These are phyloP conservation scores for Epistrophe grossulariae DNA, from an alignment of 2,888 invertebrate genomes.

Conservation along the genomic window DNA sequence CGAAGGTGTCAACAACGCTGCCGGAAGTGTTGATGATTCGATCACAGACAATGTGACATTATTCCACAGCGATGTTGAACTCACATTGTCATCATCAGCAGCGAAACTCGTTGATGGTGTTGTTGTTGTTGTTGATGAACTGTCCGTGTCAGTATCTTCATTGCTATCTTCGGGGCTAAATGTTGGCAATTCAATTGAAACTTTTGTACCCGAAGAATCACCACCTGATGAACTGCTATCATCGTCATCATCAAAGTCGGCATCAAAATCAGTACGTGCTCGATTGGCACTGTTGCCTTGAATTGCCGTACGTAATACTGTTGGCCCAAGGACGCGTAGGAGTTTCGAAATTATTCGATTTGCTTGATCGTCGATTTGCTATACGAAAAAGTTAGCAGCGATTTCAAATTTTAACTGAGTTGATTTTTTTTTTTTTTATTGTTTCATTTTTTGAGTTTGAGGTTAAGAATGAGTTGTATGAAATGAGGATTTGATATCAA, in stretches of 20 bases:
- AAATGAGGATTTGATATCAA: slow-evolving; percentile 30
- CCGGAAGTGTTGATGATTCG: slow-evolving; percentile 67
- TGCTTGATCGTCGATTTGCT: slow-evolving; percentile 83
- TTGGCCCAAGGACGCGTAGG: slow-evolving; percentile 90
- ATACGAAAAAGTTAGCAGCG: slow-evolving; percentile 80
- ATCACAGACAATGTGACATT: slow-evolving; percentile 66
- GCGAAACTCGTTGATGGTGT: slow-evolving; percentile 69
- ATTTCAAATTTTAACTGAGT: slow-evolving; percentile 58
- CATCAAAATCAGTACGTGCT: slow-evolving; percentile 84
- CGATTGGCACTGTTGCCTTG: slow-evolving; percentile 82
- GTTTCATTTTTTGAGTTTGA: slow-evolving; percentile 23
- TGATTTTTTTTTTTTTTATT: slow-evolving; percentile 35
- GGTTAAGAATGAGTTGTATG: slow-evolving; percentile 29
- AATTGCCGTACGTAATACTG: slow-evolving; percentile 85
- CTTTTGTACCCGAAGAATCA: slow-evolving; percentile 83
- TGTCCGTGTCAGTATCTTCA: slow-evolving; percentile 82
- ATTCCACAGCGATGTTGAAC: slow-evolving; percentile 55
- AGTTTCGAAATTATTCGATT: slow-evolving; percentile 84
- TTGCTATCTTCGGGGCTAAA: slow-evolving; percentile 88
- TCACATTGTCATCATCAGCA: slow-evolving; percentile 61
- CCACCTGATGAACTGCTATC: slow-evolving; percentile 80
- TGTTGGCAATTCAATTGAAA: slow-evolving; percentile 88
- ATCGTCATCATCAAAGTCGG: slow-evolving; percentile 85
- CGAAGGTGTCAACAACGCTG: slow-evolving; percentile 28
- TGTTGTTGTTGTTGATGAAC: slow-evolving; percentile 75